Percentiles rank a stretch among this genome's conserved stretches.
Conservation (phyloP, 2,888 invertebrate genomes). For the Drosophila anceps region DNA sequence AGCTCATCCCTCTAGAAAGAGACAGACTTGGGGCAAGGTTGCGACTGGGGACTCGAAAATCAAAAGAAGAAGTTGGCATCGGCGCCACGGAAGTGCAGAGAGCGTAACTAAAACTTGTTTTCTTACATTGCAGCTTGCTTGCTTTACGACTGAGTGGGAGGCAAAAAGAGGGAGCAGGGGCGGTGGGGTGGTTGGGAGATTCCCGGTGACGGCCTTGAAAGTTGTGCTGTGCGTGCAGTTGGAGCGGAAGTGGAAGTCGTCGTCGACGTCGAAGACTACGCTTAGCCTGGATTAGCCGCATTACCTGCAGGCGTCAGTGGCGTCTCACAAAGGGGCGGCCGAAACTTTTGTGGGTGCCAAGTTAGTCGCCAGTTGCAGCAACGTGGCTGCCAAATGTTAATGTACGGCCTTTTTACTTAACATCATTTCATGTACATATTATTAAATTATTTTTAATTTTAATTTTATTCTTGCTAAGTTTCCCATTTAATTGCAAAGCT, state of each 20-base stretch:
- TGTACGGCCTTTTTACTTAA: neutral
- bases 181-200: neutral
- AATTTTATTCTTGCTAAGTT: neutral
- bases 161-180: neutral
- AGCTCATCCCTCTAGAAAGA: neutral
- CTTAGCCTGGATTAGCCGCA: conserved; percentile 52
- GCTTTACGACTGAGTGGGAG: conserved; percentile 28
- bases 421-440: neutral
- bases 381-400: neutral
- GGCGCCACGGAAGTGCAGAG: conserved; percentile 76
- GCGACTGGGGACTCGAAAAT: conserved; percentile 32
- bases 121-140: conserved; percentile 61
- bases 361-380: conserved; percentile 18
- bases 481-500: neutral
- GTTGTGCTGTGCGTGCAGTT: conserved; percentile 47
- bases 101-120: conserved; percentile 76
- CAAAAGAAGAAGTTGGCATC: conserved; percentile 38
- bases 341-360: conserved; percentile 33
- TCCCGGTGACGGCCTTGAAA: conserved; percentile 67
- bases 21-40: conserved; percentile 51
- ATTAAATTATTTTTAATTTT: neutral
- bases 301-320: conserved; percentile 57
- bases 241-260: conserved; percentile 56
- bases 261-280: conserved; percentile 22
- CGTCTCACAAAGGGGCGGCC: conserved; percentile 17